These are phyloP conservation scores for Alexandromys fortis DNA, from an alignment of 2,113 vertebrate genomes.

Conservation along the genomic window DNA sequence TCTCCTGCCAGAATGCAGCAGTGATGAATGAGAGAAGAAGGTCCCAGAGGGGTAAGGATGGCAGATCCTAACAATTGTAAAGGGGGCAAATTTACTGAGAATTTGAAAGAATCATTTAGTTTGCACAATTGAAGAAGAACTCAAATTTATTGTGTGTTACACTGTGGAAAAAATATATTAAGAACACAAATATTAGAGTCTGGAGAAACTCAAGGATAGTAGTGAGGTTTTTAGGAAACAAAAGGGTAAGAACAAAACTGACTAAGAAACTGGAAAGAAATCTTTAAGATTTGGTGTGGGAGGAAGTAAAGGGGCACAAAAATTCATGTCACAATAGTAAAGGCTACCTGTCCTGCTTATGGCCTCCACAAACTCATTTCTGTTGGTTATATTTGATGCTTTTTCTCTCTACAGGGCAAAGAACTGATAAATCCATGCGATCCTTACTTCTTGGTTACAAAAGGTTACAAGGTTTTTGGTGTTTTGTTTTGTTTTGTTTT, in stretches of 20 bases:
- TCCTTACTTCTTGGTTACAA: background rate
- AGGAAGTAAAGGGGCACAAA: background rate
- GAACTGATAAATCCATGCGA: background rate
- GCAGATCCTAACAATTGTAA: background rate
- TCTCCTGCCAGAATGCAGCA: background rate
- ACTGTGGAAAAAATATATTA: background rate
- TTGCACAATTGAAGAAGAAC: conserved; percentile 1
- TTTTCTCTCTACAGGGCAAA: background rate
- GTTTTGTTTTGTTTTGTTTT: background rate
- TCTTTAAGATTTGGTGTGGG: background rate
- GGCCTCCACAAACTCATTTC: background rate
- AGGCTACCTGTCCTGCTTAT: background rate
- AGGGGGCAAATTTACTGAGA: background rate
- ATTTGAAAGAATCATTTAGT: background rate
- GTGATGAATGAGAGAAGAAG: background rate
- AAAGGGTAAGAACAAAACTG: background rate
- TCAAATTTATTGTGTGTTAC: background rate
- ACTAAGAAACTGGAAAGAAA: background rate
- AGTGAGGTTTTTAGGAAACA: background rate
- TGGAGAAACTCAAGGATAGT: background rate
- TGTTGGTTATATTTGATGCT: background rate
- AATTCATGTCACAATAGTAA: background rate
- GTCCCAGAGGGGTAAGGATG: background rate
- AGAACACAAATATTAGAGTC: background rate
- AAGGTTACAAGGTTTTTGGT: background rate